Evolutionary conservation across 2,797 vertebrate species (phyloP), one percentile per base, ranked within the genome.

Genomic region (Lagocephalus sceleratus): DNA sequence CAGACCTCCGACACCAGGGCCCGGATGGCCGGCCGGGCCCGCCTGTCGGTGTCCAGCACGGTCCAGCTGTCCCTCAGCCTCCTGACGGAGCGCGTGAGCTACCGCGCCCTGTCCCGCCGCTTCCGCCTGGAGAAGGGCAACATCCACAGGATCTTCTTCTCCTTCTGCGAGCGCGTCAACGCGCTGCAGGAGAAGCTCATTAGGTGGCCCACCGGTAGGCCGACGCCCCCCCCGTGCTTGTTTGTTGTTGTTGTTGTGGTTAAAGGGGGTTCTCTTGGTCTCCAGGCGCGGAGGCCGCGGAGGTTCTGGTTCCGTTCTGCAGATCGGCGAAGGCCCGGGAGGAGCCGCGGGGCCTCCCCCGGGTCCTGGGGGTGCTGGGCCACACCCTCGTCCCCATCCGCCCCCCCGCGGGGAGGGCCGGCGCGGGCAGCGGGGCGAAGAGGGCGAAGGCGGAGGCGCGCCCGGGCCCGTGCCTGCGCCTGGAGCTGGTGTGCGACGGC

Each of bases 121-220:
- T 91, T 91, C 79, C 80, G 72, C 44, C 73, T 91, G 79, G 90
- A 92, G 73, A 92, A 91, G 42, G 91, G 91, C 49, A 92, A 91
- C 79, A 87, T 91, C 64, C 90, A 92, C 78, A 68, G 90, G 60
- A 89, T 91, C 76, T 91, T 91, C 76, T 91, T 87, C 17, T 90
- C 89, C 4, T 91, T 91, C 85, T 92, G 91, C 21, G 79, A 90
- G 26, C 77, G 83, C 0, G 43, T 92, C 76, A 88, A 78, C 66
- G 25, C 19, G n/a, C 74, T 91, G 69, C 49, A 78, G 20, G 76
- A 81, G 32, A 72, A 48, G 39, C 67, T 79, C 1, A 87, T 92
- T 66, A 48, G 58, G 10, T 91, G 89, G 90, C 90, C 89, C 0
- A 25, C 51, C 0, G 88, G 91, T 91, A 60, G 6, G 83, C 77